These are phyloP conservation scores for Notothenia rossii DNA, from an alignment of 2,113 vertebrate genomes.

Conservation along the genomic window DNA sequence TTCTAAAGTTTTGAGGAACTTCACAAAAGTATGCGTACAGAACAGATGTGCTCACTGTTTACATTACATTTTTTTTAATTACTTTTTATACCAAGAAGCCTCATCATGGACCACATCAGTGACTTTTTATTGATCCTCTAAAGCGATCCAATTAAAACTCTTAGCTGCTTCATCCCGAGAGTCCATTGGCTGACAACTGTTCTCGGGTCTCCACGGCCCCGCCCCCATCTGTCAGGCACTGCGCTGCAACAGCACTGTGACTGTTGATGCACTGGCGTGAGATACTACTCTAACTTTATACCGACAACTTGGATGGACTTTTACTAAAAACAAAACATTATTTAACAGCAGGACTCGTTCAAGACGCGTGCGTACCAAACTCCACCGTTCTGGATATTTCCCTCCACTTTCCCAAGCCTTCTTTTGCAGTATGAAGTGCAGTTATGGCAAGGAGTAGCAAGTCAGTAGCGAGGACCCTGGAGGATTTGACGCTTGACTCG, in stretches of 20 bases:
- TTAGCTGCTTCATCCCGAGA: constrained; percentile 37
- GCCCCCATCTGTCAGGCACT: constrained; percentile 73
- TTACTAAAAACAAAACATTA: neutral
- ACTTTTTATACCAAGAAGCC: constrained; percentile 7
- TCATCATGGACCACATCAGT: constrained; percentile 14
- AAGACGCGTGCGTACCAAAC: constrained; percentile 12
- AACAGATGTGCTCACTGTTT: neutral
- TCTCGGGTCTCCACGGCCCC: constrained; percentile 56
- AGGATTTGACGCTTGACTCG: constrained; percentile 98
- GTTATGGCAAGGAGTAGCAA: constrained; percentile 96
- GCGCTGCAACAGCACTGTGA: constrained; percentile 56
- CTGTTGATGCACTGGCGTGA: constrained; percentile 56
- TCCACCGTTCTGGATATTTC: constrained; percentile 18
- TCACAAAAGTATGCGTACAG: neutral
- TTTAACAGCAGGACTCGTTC: neutral
- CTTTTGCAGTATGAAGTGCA: constrained; percentile 93
- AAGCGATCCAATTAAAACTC: constrained; percentile 67
- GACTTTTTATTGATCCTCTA: constrained; percentile 39
- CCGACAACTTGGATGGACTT: constrained; percentile 37
- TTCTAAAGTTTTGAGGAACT: neutral
- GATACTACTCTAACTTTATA: constrained; percentile 60
- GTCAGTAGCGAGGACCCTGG: constrained; percentile 93
- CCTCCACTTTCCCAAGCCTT: constrained; percentile 72
- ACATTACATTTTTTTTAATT: neutral
- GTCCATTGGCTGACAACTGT: constrained; percentile 70